phyloP scores from a whole-genome alignment of 2,888 invertebrate species.

The Criorhina ranunculi region DNA sequence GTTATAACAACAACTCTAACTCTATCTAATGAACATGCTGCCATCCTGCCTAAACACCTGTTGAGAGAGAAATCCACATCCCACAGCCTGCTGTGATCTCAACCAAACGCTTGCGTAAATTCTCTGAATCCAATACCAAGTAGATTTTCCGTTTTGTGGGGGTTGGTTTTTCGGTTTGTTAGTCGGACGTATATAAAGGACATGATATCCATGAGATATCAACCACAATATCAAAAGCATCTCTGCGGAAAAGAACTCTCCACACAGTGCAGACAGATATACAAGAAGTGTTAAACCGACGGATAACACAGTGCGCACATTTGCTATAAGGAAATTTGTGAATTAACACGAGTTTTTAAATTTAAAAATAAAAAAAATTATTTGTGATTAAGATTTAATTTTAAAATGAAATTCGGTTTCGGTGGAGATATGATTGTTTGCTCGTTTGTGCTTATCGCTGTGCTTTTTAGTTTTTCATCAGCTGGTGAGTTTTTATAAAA shows the following conservation, averaged over 20 bases:
- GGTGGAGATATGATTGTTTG: conserved; percentile 79
- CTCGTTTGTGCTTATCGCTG: conserved; percentile 77
- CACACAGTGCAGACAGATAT: conserved; percentile 21
- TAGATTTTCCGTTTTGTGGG: conserved; percentile 38
- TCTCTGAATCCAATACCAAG: conserved; percentile 64
- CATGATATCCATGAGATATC: conserved; percentile 78
- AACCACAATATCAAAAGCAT: conserved; percentile 79
- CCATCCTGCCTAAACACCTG: conserved; percentile 59
- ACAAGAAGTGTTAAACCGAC: conserved; percentile 51
- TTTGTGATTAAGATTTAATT: conserved; percentile 42
- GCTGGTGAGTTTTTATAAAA: conserved; percentile 81
- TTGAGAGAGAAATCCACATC: conserved; percentile 65
- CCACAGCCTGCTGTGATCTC: conserved; percentile 48
- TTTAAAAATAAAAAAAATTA: neutral
- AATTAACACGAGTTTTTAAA: neutral
- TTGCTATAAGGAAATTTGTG: conserved; percentile 20
- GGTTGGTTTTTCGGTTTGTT: conserved; percentile 40
- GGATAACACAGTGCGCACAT: conserved; percentile 1
- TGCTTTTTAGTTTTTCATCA: conserved; percentile 78
- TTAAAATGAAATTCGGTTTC: conserved; percentile 80
- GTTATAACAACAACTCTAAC: neutral
- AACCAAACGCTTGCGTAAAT: conserved; percentile 75
- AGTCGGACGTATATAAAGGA: conserved; percentile 81
- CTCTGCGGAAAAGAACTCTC: conserved; percentile 55
- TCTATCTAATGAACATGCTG: conserved; percentile 34